Evolutionary conservation across 1,140 invertebrate genomes (phyloP).

Genomic region (Hylyphantes graminicola): DNA sequence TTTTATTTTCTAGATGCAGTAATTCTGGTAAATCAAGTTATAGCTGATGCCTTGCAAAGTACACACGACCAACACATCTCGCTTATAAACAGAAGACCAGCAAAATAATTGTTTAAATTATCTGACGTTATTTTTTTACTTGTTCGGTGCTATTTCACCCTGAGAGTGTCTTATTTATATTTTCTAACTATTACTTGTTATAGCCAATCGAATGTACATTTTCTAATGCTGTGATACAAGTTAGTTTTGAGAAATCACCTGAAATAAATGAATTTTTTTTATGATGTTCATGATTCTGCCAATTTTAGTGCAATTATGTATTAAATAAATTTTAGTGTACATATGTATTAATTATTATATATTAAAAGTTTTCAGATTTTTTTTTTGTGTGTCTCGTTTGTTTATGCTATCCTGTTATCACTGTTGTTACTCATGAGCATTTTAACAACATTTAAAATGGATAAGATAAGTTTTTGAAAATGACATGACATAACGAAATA

Average conservation of each 20-base stretch:
- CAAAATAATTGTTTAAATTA: neutral
- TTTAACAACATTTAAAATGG: too few species aligned
- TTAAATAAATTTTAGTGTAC: constrained; percentile 37
- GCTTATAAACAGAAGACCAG: neutral
- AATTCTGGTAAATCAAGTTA: neutral
- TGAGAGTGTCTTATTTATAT: constrained; percentile 25
- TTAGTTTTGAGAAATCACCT: neutral
- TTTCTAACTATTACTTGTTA: constrained; percentile 26
- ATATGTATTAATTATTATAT: constrained; percentile 13
- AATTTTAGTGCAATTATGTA: constrained; percentile 35
- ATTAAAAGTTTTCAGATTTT: constrained; percentile 24
- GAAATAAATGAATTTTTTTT: neutral
- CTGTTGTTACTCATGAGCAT: too few species aligned
- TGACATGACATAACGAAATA: too few species aligned
- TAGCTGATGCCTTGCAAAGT: neutral
- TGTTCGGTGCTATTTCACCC: constrained; percentile 33
- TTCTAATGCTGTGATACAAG: constrained; percentile 42
- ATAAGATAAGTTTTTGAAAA: too few species aligned
- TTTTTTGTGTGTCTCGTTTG: neutral
- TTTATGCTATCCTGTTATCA: too few species aligned
- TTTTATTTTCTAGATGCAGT: neutral
- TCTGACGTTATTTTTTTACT: constrained; percentile 24
- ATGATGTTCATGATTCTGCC: constrained; percentile 4
- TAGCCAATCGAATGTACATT: constrained; percentile 22
- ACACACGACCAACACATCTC: neutral